phyloP scores from a whole-genome alignment of 2,888 invertebrate species.

The Pimpla rufipes region DNA sequence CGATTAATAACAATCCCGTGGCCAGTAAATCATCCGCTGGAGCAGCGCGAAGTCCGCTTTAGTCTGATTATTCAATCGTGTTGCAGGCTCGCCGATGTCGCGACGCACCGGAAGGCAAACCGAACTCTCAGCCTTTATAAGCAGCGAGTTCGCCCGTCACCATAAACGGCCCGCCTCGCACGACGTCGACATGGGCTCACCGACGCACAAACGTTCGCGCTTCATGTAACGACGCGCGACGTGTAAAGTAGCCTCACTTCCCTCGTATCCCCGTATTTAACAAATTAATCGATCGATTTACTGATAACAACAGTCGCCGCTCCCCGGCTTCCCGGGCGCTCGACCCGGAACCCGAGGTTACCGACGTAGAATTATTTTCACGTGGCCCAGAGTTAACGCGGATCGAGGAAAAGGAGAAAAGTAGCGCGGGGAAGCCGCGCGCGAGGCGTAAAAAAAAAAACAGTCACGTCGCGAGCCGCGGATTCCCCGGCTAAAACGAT shows the following conservation, averaged over 20 bases:
- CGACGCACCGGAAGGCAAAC: conserved; percentile 86
- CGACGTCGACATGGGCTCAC: conserved; percentile 92
- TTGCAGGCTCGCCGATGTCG: conserved; percentile 84
- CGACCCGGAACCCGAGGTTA: neutral
- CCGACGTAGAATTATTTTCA: conserved; percentile 36
- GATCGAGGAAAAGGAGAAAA: neutral
- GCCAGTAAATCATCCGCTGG: neutral
- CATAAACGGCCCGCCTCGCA: conserved; percentile 90
- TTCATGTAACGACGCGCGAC: conserved; percentile 88
- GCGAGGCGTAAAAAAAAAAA: neutral
- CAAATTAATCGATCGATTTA: conserved; percentile 72
- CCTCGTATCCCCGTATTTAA: conserved; percentile 75
- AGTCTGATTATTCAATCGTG: conserved; percentile 6
- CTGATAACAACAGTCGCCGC: conserved; percentile 27
- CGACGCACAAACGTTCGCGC: conserved; percentile 91
- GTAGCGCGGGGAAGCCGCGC: neutral
- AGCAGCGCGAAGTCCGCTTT: neutral
- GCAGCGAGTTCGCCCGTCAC: conserved; percentile 91
- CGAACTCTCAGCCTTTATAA: conserved; percentile 91
- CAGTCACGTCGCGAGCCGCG: too few species aligned
- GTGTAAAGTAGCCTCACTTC: conserved; percentile 79
- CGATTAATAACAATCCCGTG: neutral
- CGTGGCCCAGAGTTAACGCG: conserved; percentile 26
- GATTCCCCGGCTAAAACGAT: conserved; percentile 5
- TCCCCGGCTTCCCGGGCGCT: neutral